phyloP scores from a whole-genome alignment of 1,140 invertebrate species.

The Polypedilum vanderplanki region DNA sequence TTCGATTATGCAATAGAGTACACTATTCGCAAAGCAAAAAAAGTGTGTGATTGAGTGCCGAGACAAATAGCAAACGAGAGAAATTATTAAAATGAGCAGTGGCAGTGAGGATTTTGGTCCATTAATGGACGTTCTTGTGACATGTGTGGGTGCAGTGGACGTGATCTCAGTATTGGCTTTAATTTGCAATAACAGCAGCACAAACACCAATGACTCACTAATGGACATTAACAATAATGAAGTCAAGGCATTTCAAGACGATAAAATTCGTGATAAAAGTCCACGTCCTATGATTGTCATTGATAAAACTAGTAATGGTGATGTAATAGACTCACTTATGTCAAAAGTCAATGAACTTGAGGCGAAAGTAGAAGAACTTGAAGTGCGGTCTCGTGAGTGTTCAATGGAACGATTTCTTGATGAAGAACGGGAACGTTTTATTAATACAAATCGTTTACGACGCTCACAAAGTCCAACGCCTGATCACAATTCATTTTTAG shows the following conservation, averaged over 20 bases:
- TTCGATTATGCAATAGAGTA: conserved; percentile 21
- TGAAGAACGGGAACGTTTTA: neutral
- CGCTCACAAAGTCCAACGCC: neutral
- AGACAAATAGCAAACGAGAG: neutral
- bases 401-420: conserved; percentile 24
- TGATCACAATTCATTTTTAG: neutral
- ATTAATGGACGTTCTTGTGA: neutral
- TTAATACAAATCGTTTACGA: neutral
- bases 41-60: neutral
- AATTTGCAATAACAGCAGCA: neutral
- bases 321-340: conserved; percentile 1
- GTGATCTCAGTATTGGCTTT: neutral
- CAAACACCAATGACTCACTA: neutral
- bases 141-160: neutral
- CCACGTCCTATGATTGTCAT: neutral
- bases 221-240: conserved; percentile 19
- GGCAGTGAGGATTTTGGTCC: conserved; percentile 13
- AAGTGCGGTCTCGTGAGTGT: neutral
- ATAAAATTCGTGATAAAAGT: neutral
- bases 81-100: neutral
- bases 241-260: neutral
- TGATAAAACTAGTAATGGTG: neutral
- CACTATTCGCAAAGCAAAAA: neutral
- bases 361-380: neutral
- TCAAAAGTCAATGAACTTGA: conserved; percentile 20